These are phyloP conservation scores for Hemibagrus guttatus DNA, from an alignment of 2,797 vertebrate genomes.

Conservation along the genomic window DNA sequence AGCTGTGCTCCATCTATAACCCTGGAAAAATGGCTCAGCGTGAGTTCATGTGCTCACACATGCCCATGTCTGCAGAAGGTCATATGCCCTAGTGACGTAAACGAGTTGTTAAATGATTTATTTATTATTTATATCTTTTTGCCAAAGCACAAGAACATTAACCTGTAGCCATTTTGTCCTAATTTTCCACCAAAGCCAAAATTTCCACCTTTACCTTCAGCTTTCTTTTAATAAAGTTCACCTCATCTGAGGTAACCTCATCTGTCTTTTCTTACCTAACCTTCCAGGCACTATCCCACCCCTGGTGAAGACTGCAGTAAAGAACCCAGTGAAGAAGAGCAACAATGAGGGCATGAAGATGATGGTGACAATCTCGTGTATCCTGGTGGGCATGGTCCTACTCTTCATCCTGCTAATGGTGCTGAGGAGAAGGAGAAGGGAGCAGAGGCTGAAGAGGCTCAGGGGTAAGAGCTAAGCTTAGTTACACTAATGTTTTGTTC, in stretches of 20 bases:
- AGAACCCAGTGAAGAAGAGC: constrained; percentile 81
- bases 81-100: not conserved
- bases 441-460: constrained; percentile 95
- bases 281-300: constrained; percentile 92
- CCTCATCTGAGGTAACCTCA: too few relatives aligned
- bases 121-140: not conserved
- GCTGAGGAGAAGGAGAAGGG: constrained; percentile 88
- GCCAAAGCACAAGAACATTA: not conserved
- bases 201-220: too few relatives aligned
- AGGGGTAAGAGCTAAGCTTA: constrained; percentile 78
- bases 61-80: constrained; percentile 42
- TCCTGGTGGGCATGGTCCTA: constrained; percentile 88
- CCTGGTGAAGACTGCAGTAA: constrained; percentile 89
- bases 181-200: too few relatives aligned
- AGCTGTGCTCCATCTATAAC: not conserved
- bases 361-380: constrained; percentile 96
- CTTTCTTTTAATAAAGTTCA: not conserved
- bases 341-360: constrained; percentile 92
- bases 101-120: too few relatives aligned
- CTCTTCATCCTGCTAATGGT: constrained; percentile 89
- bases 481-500: not conserved
- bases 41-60: constrained; percentile 20
- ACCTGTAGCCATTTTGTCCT: not conserved
- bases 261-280: not conserved
- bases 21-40: constrained; percentile 26